Conservation (phyloP, 35 echinoderm and acorn worm genomes). For the Chiridota heheva region DNA sequence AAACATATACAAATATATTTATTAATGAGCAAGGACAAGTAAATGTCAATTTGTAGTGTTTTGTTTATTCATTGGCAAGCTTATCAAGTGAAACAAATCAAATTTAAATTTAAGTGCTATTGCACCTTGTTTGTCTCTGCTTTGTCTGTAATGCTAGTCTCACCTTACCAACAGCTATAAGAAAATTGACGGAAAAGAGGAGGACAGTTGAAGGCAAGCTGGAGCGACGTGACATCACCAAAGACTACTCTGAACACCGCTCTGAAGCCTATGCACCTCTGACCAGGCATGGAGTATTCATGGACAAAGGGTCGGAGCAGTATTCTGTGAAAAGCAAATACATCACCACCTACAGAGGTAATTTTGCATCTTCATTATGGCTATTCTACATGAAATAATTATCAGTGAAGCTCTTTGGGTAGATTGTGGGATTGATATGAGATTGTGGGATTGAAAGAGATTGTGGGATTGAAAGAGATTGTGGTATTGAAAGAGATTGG, state of each 20-base stretch:
- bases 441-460: no score
- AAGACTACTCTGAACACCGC: constrained; percentile 63
- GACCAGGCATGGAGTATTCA: constrained; percentile 96
- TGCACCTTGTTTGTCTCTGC: background rate
- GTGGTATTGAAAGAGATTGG: no score
- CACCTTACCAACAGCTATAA: constrained; percentile 68
- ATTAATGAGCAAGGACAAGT: no score
- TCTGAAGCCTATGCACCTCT: constrained; percentile 89
- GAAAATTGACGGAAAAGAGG: constrained; percentile 87
- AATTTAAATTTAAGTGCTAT: background rate
- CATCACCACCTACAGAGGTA: constrained; percentile 94
- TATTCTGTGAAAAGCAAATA: constrained; percentile 96
- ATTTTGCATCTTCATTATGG: background rate
- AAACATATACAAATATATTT: no score
- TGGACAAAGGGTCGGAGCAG: constrained; percentile 94
- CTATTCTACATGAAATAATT: background rate
- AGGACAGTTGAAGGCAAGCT: constrained; percentile 90
- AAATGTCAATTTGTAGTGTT: no score
- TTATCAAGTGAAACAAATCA: background rate
- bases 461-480: no score
- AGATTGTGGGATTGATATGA: no score
- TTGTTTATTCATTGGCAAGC: no score
- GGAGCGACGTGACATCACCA: constrained; percentile 90
- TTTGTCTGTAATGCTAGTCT: no score
- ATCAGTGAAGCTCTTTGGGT: background rate